Evolutionary conservation across 1,140 invertebrate genomes (phyloP).

Genomic region (Meloidogyne exigua): DNA sequence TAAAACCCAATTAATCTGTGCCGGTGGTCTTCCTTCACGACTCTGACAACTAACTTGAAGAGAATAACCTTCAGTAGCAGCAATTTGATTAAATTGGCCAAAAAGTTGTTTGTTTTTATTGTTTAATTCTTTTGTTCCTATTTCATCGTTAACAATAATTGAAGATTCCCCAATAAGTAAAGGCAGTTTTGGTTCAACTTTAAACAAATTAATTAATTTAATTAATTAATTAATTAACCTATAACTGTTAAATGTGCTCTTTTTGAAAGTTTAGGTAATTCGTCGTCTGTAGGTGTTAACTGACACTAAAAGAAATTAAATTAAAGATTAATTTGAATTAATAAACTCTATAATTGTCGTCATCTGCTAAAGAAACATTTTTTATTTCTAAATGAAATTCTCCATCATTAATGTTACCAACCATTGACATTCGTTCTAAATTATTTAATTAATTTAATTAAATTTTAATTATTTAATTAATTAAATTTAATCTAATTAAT

Average conservation of each 20-base stretch:
- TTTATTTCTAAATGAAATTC: constrained; percentile 28
- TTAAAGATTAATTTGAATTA: too few relatives aligned
- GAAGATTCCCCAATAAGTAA: constrained; percentile 23
- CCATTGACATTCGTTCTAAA: constrained; percentile 24
- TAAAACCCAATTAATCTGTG: constrained; percentile 28
- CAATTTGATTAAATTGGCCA: constrained; percentile 21
- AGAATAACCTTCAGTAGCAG: constrained; percentile 23
- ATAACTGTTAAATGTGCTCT: constrained; percentile 24
- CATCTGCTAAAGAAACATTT: constrained; percentile 27
- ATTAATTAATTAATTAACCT: neutral
- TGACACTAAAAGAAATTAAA: constrained; percentile 14
- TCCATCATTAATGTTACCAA: constrained; percentile 24
- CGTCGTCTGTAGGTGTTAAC: constrained; percentile 24
- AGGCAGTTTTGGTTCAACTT: constrained; percentile 20
- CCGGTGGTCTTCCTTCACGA: constrained; percentile 21
- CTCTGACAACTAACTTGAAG: constrained; percentile 17
- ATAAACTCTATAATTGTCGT: constrained; percentile 20
- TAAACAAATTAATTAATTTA: constrained; percentile 2
- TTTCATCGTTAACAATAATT: too few relatives aligned
- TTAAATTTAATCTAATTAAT: too few relatives aligned
- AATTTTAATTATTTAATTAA: too few relatives aligned
- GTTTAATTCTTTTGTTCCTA: too few relatives aligned
- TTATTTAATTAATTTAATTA: too few relatives aligned
- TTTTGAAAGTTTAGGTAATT: constrained; percentile 15
- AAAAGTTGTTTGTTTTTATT: neutral